These are phyloP conservation scores for Leptinotarsa lineolata DNA, from an alignment of 1,140 invertebrate species.

Conservation along the genomic window DNA sequence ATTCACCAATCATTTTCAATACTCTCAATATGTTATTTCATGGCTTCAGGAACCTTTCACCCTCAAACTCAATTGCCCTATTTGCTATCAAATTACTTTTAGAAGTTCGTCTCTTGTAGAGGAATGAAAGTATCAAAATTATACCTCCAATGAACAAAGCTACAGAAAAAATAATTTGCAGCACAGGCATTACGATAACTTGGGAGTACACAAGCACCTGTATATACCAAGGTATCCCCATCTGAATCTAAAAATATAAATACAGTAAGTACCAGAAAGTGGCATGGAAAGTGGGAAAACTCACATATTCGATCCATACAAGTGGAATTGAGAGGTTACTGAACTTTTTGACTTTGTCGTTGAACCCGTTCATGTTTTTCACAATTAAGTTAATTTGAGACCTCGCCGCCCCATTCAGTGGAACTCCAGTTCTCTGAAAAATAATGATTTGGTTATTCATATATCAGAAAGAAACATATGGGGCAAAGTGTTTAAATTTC, in stretches of 20 bases:
- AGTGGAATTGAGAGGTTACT: constrained; percentile 62
- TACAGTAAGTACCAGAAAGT: constrained; percentile 23
- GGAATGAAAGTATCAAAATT: neutral
- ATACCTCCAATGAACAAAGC: constrained; percentile 14
- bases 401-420: constrained; percentile 60
- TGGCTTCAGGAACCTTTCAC: constrained; percentile 31
- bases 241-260: constrained; percentile 62
- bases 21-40: neutral
- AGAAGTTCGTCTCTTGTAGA: neutral
- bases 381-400: constrained; percentile 65
- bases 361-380: constrained; percentile 57
- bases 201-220: constrained; percentile 58
- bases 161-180: constrained; percentile 33
- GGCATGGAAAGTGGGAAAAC: constrained; percentile 40
- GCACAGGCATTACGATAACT: constrained; percentile 57
- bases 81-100: constrained; percentile 26
- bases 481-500: too few relatives aligned
- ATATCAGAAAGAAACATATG: too few relatives aligned
- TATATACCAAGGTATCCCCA: constrained; percentile 62
- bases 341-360: constrained; percentile 57
- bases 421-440: constrained; percentile 63
- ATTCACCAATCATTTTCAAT: neutral
- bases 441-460: neutral
- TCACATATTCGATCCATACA: constrained; percentile 70
- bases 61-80: constrained; percentile 24